Percentiles rank a stretch among this genome's conserved stretches.
Evolutionary conservation across 2,113 vertebrate species (phyloP).

Genomic region (Ochotona curzoniae): DNA sequence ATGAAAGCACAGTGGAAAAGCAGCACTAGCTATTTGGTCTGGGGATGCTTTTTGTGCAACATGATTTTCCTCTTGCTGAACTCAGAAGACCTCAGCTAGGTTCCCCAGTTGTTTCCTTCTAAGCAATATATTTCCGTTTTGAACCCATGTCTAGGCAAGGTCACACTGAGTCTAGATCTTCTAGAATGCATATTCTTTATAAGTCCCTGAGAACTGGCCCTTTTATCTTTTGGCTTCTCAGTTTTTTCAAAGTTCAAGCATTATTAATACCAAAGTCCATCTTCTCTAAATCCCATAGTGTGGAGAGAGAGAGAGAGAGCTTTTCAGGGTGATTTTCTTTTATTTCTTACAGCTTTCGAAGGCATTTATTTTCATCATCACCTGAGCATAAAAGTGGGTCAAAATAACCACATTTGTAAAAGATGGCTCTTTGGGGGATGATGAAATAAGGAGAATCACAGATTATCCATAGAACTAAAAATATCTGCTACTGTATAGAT

Average conservation of each 20-base stretch:
- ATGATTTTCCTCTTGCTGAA: neutral
- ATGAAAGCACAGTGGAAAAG: neutral
- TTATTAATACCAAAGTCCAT: slow-evolving; percentile 15
- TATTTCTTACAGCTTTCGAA: neutral
- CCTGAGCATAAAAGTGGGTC: neutral
- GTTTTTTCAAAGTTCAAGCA: neutral
- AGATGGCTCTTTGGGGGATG: neutral
- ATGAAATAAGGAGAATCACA: neutral
- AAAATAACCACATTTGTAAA: neutral
- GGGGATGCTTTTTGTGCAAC: neutral
- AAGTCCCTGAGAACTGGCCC: neutral
- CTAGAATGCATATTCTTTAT: neutral
- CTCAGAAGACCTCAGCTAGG: neutral
- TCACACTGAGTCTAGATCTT: neutral
- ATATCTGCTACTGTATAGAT: neutral
- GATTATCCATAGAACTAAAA: neutral
- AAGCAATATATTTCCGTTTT: neutral
- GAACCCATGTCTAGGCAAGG: neutral
- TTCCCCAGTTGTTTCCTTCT: neutral
- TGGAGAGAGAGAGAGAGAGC: neutral
- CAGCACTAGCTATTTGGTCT: neutral
- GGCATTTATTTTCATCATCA: neutral
- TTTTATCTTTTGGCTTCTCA: neutral
- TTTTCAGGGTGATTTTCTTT: neutral
- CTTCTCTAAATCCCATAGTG: neutral